Evolutionary conservation across 2,113 vertebrate genomes (phyloP).

Genomic region (Dipodomys stephensi): DNA sequence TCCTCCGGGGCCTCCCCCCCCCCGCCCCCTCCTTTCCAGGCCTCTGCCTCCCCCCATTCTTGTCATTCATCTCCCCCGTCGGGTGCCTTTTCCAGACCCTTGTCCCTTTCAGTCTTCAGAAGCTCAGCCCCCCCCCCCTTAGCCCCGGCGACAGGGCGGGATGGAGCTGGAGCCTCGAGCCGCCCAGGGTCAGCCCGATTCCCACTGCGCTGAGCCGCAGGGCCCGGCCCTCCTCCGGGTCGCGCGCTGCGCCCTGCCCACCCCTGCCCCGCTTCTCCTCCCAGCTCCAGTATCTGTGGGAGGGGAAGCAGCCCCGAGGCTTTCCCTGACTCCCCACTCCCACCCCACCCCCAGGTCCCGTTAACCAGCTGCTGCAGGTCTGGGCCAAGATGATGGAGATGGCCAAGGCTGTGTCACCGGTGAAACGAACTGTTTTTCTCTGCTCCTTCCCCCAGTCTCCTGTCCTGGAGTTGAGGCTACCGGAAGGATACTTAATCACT

Average conservation of each 20-base stretch:
- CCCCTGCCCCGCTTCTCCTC: background rate
- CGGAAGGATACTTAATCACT: background rate
- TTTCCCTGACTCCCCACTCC: background rate
- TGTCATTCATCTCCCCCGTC: background rate
- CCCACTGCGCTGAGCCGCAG: background rate
- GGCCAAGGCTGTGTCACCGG: no score
- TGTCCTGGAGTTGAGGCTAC: background rate
- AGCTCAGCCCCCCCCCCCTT: background rate
- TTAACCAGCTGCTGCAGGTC: background rate
- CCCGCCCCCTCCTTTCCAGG: constrained; percentile 19
- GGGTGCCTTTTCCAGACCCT: background rate
- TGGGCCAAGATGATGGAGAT: background rate
- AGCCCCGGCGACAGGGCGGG: background rate
- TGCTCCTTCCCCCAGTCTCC: background rate
- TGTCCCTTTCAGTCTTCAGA: background rate
- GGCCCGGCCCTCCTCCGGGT: background rate
- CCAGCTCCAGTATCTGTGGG: no score
- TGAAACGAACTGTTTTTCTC: background rate
- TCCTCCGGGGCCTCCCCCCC: background rate
- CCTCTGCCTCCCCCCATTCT: background rate
- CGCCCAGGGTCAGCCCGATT: background rate
- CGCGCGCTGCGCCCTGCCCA: background rate
- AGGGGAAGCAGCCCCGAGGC: background rate
- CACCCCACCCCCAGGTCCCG: background rate
- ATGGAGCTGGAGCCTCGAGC: background rate